Evolutionary conservation across 2,888 invertebrate genomes (phyloP), one percentile per base, ranked within the genome.

Genomic region (Halocaridina rubra): DNA sequence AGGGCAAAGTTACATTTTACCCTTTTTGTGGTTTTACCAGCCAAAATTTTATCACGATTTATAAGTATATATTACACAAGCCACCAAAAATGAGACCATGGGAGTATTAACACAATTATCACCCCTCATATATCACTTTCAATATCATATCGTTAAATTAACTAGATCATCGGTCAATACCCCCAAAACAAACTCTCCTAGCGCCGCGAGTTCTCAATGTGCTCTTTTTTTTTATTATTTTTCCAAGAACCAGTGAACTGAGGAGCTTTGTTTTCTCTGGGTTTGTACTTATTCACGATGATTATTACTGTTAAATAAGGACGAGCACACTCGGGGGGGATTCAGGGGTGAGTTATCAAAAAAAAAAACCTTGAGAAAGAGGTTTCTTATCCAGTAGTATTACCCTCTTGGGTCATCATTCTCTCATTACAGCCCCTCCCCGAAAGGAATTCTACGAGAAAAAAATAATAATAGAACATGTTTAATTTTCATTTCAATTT

Each of bases 201-300:
- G 76, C 69, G 81, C 81, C 76, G 76, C 57, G 76, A 67, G 81
- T 81, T 81, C 81, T 81, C 81, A 81, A 53, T 67, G 53, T 81
- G 81, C 81, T 77, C 19, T 53, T 53, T 53, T 53, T 53, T 53
- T 53, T 53, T 53, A n/a, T 53, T 80, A 59, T 80, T 81, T 81
- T 46, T 69, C 71, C 53, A 30, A 76, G 76, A 22, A 69, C 53
- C 61, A 76, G 76, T 81, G 72, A 76, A 75, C 81, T 81, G 81
- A 81, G 81, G 81, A 81, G 81, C 81, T 81, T 81, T 81, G 67
- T 81, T 81, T 81, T 81, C 81, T 81, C 81, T 81, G 81, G 81
- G 81, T 81, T 81, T 81, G 81, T 81, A 81, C 81, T 81, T 81
- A 81, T 76, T 81, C 75, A 53, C 61, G 53, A 24, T 81, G 67